Percentiles rank a stretch among this genome's conserved stretches.
Conservation (phyloP, 2,888 invertebrate species). For the Rhodophaea formosa region DNA sequence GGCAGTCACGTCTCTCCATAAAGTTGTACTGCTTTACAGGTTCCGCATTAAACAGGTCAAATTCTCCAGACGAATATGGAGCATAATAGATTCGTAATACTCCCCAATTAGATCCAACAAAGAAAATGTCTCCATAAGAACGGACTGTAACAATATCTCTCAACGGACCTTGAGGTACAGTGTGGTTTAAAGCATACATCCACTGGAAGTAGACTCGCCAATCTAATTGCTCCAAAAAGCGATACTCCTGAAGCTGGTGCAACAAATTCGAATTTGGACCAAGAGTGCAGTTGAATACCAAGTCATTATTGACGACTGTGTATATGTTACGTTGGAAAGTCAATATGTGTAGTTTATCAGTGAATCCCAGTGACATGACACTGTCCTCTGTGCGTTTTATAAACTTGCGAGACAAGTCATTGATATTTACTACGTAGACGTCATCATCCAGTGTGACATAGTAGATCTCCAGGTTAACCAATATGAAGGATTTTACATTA, state of each 20-base stretch:
- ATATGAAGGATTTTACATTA: slow-evolving; percentile 46
- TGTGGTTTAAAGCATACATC: slow-evolving; percentile 47
- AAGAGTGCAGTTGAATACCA: slow-evolving; percentile 35
- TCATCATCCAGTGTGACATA: slow-evolving; percentile 48
- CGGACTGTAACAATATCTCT: slow-evolving; percentile 50
- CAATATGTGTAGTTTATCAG: slow-evolving; percentile 39
- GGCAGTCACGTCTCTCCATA: slow-evolving; percentile 51
- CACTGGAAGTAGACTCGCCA: slow-evolving; percentile 60
- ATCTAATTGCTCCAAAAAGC: slow-evolving; percentile 57
- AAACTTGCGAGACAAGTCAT: slow-evolving; percentile 23
- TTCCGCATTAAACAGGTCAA: slow-evolving; percentile 49
- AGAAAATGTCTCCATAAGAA: slow-evolving; percentile 57
- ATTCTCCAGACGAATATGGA: slow-evolving; percentile 47
- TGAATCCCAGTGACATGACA: slow-evolving; percentile 50
- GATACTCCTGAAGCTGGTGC: slow-evolving; percentile 41
- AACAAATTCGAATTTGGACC: slow-evolving; percentile 41
- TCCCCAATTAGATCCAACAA: slow-evolving; percentile 62
- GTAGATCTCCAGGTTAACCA: slow-evolving; percentile 41
- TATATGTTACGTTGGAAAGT: slow-evolving; percentile 51
- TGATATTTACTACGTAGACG: slow-evolving; percentile 40
- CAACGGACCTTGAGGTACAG: slow-evolving; percentile 48
- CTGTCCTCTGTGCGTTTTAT: slow-evolving; percentile 36
- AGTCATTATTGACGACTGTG: slow-evolving; percentile 32
- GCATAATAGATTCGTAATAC: slow-evolving; percentile 57
- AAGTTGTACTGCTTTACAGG: slow-evolving; percentile 63